These are phyloP conservation scores for Condylostylus longicornis DNA, from an alignment of 1,140 invertebrate species.

Conservation along the genomic window DNA sequence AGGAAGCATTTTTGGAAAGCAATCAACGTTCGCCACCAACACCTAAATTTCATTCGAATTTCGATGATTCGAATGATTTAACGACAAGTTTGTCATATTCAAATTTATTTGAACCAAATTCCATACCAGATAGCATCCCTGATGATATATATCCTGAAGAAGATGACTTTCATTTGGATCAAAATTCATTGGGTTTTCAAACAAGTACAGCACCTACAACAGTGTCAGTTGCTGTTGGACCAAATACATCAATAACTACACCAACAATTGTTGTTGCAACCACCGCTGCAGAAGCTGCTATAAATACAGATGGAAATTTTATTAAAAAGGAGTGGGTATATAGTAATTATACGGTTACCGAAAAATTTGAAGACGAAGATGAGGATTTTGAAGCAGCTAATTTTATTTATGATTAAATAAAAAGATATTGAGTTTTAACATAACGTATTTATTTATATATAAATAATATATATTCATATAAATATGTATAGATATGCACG, in stretches of 20 bases:
- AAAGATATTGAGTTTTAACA: neutral
- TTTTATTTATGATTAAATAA: conserved; percentile 28
- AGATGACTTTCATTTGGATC: conserved; percentile 27
- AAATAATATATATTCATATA: neutral
- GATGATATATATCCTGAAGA: conserved; percentile 28
- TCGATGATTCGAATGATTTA: conserved; percentile 22
- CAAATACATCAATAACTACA: too few species aligned
- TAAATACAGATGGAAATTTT: conserved; percentile 27
- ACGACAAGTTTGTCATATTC: conserved; percentile 26
- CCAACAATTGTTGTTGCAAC: neutral
- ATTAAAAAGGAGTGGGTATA: conserved; percentile 32
- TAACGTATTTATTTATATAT: neutral
- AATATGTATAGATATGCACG: neutral
- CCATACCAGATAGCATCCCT: conserved; percentile 29
- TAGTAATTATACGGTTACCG: conserved; percentile 27
- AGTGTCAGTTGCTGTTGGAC: too few species aligned
- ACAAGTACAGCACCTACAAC: conserved; percentile 27
- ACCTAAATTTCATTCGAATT: conserved; percentile 29
- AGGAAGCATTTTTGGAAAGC: conserved; percentile 28
- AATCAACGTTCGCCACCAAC: conserved; percentile 23
- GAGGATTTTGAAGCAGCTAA: conserved; percentile 28
- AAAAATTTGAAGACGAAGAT: conserved; percentile 29
- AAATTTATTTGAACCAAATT: conserved; percentile 28
- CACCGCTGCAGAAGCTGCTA: too few species aligned
- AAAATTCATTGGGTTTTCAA: conserved; percentile 24